Percentiles rank a stretch among this genome's conserved stretches.
phyloP scores from a whole-genome alignment of 1,140 invertebrate species.

The Dryas iulia region DNA sequence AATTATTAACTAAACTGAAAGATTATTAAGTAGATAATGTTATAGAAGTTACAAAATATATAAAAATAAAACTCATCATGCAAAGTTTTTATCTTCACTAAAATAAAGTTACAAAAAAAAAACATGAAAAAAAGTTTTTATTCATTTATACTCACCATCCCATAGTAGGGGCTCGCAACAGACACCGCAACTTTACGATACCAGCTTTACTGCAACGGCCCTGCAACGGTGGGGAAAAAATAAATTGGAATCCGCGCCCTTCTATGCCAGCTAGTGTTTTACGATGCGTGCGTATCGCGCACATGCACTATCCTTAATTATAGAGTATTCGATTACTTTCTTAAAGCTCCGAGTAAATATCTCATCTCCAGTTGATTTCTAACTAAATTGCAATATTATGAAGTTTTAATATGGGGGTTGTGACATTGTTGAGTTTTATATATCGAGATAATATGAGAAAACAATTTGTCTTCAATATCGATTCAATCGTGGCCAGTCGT shows the following conservation, averaged over 20 bases:
- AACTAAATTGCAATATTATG: not conserved
- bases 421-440: not conserved
- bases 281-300: slow-evolving; percentile 41
- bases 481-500: too few species aligned
- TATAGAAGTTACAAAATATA: too few species aligned
- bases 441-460: too few species aligned
- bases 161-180: slow-evolving; percentile 59
- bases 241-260: slow-evolving; percentile 74
- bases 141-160: slow-evolving; percentile 2
- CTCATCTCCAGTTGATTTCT: not conserved
- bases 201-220: slow-evolving; percentile 67
- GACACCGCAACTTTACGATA: slow-evolving; percentile 74
- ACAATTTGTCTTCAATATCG: too few species aligned
- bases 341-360: not conserved
- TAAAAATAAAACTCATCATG: too few species aligned
- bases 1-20: too few species aligned
- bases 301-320: slow-evolving; percentile 49
- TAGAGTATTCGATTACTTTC: slow-evolving; percentile 30
- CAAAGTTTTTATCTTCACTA: too few species aligned
- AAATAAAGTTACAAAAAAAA: too few species aligned
- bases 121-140: too few species aligned
- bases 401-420: not conserved
- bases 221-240: slow-evolving; percentile 73
- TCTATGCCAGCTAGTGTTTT: slow-evolving; percentile 50
- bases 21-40: too few species aligned